Conservation (phyloP, 1,140 invertebrate genomes). For the Bemisia tabaci region DNA sequence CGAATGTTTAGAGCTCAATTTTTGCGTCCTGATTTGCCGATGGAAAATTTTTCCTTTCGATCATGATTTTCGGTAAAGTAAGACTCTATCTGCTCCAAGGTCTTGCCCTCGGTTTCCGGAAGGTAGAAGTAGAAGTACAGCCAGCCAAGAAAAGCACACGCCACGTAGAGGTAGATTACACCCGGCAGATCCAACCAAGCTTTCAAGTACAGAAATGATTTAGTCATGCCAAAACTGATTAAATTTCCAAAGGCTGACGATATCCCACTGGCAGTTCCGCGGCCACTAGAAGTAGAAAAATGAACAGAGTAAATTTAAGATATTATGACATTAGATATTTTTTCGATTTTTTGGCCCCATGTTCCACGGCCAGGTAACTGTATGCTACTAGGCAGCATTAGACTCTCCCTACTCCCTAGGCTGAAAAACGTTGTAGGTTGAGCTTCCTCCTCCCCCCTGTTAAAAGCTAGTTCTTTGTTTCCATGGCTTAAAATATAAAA, state of each 20-base stretch:
- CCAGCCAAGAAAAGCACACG: slow-evolving; percentile 32
- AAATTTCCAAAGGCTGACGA: neutral
- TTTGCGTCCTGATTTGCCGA: slow-evolving; percentile 3
- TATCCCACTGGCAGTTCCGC: neutral
- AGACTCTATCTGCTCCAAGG: slow-evolving; percentile 36
- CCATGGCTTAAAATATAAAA: no score
- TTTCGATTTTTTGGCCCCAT: no score
- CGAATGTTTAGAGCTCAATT: no score
- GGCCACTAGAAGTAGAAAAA: slow-evolving; percentile 8
- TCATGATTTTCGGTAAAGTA: slow-evolving; percentile 3
- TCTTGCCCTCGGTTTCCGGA: slow-evolving; percentile 40
- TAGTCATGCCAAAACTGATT: slow-evolving; percentile 1
- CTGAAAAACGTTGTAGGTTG: no score
- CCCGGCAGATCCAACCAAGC: slow-evolving; percentile 11
- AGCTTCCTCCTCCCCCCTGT: no score
- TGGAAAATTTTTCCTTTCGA: slow-evolving; percentile 14
- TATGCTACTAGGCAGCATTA: no score
- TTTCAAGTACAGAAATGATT: slow-evolving; percentile 5
- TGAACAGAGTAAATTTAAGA: slow-evolving; percentile 1
- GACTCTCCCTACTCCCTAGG: no score
- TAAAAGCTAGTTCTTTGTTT: no score
- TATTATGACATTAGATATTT: neutral
- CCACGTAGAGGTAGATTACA: slow-evolving; percentile 36
- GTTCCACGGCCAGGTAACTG: no score
- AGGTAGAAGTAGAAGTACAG: slow-evolving; percentile 33